These are phyloP conservation scores for Ypsolopha scabrella DNA, from an alignment of 2,888 invertebrate genomes.

Conservation along the genomic window DNA sequence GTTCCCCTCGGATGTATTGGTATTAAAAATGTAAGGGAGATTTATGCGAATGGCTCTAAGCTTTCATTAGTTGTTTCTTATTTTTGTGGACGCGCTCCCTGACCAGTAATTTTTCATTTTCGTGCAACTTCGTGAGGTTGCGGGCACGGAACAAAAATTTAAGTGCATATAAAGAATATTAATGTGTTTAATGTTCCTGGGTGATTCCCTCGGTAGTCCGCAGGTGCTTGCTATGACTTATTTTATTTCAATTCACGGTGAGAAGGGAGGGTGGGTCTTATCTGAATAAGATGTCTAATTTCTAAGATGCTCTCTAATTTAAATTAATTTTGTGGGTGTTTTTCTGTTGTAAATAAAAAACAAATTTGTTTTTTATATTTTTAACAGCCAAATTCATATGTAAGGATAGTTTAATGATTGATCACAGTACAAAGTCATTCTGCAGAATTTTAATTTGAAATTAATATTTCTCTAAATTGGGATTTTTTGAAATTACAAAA, in stretches of 20 bases:
- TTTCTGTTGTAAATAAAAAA: not conserved
- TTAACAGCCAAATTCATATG: not conserved
- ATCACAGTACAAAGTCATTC: no score
- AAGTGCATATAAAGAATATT: constrained; percentile 69
- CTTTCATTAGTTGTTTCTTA: constrained; percentile 69
- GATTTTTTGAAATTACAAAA: no score
- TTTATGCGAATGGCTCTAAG: constrained; percentile 71
- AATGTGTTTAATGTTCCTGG: constrained; percentile 31
- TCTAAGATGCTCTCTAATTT: not conserved
- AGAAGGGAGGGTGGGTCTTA: constrained; percentile 7
- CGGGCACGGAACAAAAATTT: constrained; percentile 50
- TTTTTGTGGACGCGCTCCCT: constrained; percentile 64
- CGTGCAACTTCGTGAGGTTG: constrained; percentile 59
- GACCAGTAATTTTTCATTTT: constrained; percentile 70
- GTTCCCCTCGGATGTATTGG: constrained; percentile 68
- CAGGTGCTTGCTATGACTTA: constrained; percentile 65
- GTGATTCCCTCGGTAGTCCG: constrained; percentile 24
- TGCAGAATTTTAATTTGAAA: no score
- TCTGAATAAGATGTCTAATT: not conserved
- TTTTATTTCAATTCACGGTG: constrained; percentile 51
- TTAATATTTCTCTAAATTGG: no score
- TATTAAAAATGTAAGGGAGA: constrained; percentile 71
- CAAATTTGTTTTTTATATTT: not conserved
- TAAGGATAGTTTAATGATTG: no score
- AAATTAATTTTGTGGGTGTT: not conserved